Evolutionary conservation across 2,888 invertebrate genomes (phyloP).

Genomic region (Criorhina ranunculi): DNA sequence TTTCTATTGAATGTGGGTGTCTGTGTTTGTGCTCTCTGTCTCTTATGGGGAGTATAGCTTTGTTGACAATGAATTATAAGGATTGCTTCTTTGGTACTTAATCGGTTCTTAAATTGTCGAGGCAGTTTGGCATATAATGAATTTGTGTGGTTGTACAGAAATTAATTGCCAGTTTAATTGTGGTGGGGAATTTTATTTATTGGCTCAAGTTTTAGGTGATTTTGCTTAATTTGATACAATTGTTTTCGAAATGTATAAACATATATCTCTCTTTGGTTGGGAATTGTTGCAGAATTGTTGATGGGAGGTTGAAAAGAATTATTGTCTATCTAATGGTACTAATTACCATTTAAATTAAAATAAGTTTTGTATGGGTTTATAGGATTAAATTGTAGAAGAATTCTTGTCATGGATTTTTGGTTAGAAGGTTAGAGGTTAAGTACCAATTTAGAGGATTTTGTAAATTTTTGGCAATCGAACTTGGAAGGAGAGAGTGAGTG

Average conservation of each 20-base stretch:
- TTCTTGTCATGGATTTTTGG: background rate
- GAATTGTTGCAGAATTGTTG: background rate
- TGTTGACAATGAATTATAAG: constrained; percentile 75
- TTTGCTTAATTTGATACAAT: constrained; percentile 53
- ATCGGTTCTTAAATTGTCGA: constrained; percentile 75
- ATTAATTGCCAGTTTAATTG: constrained; percentile 72
- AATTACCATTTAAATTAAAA: constrained; percentile 35
- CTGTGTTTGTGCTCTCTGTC: background rate
- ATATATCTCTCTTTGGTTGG: background rate
- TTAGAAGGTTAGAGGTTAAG: constrained; percentile 4
- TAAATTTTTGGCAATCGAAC: no score
- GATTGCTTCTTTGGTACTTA: constrained; percentile 67
- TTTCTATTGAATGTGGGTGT: constrained; percentile 9
- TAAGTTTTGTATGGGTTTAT: background rate
- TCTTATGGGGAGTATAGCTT: constrained; percentile 30
- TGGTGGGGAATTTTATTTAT: constrained; percentile 63
- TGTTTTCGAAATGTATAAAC: constrained; percentile 40
- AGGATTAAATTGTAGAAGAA: constrained; percentile 4
- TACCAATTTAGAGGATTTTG: background rate
- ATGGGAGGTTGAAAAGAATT: constrained; percentile 9
- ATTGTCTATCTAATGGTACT: constrained; percentile 33
- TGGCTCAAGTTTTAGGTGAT: constrained; percentile 67
- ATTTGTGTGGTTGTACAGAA: constrained; percentile 58
- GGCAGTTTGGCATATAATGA: constrained; percentile 70
- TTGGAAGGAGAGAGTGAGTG: no score